Conservation (phyloP, 2,797 vertebrate genomes). For the Gobionotothen gibberifrons region DNA sequence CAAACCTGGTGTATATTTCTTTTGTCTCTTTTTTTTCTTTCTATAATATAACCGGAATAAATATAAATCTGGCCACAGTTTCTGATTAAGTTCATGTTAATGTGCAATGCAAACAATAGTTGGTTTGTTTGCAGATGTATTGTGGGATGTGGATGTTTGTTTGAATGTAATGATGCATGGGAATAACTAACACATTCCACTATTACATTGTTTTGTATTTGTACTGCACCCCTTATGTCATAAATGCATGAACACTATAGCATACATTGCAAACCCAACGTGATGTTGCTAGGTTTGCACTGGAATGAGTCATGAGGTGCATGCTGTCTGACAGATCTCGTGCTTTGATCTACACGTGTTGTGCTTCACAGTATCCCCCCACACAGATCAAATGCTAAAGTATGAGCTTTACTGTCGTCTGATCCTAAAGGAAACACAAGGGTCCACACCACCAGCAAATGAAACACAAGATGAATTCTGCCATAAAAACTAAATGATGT, state of each 20-base stretch:
- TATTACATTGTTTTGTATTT: background rate
- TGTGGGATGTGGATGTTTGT: background rate
- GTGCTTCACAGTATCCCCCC: conserved; percentile 8
- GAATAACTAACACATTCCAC: background rate
- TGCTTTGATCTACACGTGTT: background rate
- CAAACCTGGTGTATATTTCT: background rate
- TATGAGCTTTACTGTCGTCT: background rate
- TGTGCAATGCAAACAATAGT: background rate
- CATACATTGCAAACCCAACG: conserved; percentile 1
- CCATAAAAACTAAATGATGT: no score
- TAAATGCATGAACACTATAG: background rate
- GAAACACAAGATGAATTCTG: background rate
- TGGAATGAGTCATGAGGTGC: conserved; percentile 4
- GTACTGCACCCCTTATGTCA: background rate
- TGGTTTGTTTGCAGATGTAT: conserved; percentile 2
- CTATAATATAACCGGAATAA: background rate
- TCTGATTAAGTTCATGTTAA: background rate
- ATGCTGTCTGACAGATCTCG: background rate
- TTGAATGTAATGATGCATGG: background rate
- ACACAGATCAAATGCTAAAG: background rate
- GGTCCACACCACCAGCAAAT: no score
- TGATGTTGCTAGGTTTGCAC: conserved; percentile 7
- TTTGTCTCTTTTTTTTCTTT: background rate
- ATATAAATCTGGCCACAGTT: background rate
- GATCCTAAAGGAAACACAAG: background rate